These are phyloP conservation scores for Troides helena DNA, from an alignment of 2,888 invertebrate genomes.

Conservation along the genomic window DNA sequence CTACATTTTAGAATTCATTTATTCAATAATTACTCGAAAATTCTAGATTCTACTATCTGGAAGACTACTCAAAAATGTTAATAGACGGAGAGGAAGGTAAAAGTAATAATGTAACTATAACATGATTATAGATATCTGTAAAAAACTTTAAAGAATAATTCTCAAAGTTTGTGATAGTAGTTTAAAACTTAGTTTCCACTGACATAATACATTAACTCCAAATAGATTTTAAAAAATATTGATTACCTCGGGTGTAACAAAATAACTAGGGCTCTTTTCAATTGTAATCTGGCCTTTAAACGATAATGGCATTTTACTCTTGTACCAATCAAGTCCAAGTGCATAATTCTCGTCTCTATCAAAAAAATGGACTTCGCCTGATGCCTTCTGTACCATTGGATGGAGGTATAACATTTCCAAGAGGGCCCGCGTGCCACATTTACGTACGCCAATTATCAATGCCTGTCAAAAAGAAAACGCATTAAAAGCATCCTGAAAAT, in stretches of 20 bases:
- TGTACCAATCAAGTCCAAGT: conserved; percentile 96
- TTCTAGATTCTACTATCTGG: too few relatives aligned
- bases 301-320: conserved; percentile 95
- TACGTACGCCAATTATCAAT: conserved; percentile 96
- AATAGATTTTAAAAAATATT: not conserved
- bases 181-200: too few relatives aligned
- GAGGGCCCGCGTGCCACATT: conserved; percentile 97
- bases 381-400: conserved; percentile 94
- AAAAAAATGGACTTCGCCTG: conserved; percentile 98
- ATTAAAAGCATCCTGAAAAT: not conserved
- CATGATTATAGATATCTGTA: too few relatives aligned
- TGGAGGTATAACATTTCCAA: conserved; percentile 98
- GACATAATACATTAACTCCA: too few relatives aligned
- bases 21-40: too few relatives aligned
- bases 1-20: too few relatives aligned
- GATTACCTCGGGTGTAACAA: conserved; percentile 93
- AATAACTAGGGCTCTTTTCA: conserved; percentile 99
- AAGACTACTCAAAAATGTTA: too few relatives aligned
- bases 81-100: too few relatives aligned
- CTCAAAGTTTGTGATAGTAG: too few relatives aligned
- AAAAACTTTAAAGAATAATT: too few relatives aligned
- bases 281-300: conserved; percentile 95
- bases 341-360: conserved; percentile 96
- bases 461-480: conserved; percentile 74
- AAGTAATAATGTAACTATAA: too few relatives aligned